Conservation (phyloP, 2,113 vertebrate genomes). For the Cyphotilapia sp. region DNA sequence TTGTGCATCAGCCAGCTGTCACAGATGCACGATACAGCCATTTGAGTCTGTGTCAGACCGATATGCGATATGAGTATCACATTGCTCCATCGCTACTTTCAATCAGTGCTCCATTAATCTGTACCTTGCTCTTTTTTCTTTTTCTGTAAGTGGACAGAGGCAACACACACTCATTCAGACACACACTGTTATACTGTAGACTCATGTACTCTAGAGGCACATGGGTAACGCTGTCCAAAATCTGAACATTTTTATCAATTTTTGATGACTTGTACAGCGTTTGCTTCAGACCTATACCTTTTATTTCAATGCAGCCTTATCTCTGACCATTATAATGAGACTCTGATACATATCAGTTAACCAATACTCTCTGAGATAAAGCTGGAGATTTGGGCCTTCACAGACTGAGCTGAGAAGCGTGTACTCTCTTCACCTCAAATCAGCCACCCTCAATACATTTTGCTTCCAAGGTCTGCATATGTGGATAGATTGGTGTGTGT, state of each 20-base stretch:
- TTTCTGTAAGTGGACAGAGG: neutral
- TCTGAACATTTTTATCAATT: neutral
- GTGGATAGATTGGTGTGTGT: neutral
- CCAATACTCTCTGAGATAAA: neutral
- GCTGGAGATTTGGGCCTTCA: neutral
- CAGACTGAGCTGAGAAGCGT: neutral
- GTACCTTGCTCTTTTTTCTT: neutral
- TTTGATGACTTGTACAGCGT: neutral
- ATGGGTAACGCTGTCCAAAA: neutral
- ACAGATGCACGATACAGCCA: neutral
- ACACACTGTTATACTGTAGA: neutral
- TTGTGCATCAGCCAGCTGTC: neutral
- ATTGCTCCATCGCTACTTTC: neutral
- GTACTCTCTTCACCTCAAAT: neutral
- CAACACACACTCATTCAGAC: neutral
- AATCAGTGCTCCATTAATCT: neutral
- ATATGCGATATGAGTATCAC: neutral
- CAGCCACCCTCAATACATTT: neutral
- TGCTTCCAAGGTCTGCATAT: neutral
- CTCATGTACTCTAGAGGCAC: neutral
- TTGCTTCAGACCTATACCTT: neutral
- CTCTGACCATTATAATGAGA: neutral
- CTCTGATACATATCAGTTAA: neutral
- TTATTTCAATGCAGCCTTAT: neutral
- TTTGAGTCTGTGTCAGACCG: neutral